A percentile compares a stretch with the other conserved stretches of the same genome.
phyloP scores from a whole-genome alignment of 2,113 vertebrate genomes.

The Candoia aspera region DNA sequence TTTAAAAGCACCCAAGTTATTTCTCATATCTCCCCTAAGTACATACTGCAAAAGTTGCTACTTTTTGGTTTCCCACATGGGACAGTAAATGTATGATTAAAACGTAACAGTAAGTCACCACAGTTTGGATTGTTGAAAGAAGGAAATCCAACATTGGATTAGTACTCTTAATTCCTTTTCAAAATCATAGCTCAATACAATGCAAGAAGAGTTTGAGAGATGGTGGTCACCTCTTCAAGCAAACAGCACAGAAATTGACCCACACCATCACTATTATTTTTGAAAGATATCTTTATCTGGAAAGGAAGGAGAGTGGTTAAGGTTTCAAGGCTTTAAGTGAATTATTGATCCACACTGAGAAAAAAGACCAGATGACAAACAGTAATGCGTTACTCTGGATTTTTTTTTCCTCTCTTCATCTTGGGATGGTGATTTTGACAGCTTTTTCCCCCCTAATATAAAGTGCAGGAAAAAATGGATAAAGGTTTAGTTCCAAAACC shows the following conservation, averaged over 20 bases:
- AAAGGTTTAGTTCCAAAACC: slow-evolving; percentile 88
- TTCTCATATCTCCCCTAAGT: neutral
- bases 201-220: neutral
- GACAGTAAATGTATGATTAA: neutral
- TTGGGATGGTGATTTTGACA: slow-evolving; percentile 53
- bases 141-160: neutral
- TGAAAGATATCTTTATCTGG: neutral
- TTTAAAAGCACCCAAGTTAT: slow-evolving; percentile 15
- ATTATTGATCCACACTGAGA: slow-evolving; percentile 2
- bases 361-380: slow-evolving; percentile 57
- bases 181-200: slow-evolving; percentile 7
- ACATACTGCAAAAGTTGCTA: slow-evolving; percentile 3
- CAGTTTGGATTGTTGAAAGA: slow-evolving; percentile 5
- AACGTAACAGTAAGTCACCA: slow-evolving; percentile 10
- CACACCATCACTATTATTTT: neutral
- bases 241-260: neutral
- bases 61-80: neutral
- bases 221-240: neutral
- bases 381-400: slow-evolving; percentile 36
- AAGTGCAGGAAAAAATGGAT: slow-evolving; percentile 46
- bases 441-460: slow-evolving; percentile 46
- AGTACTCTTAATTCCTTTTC: neutral
- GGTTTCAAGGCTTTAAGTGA: neutral
- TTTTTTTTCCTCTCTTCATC: slow-evolving; percentile 33
- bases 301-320: neutral